These are phyloP conservation scores for Myotis planiceps DNA, from an alignment of 2,797 vertebrate species.

Conservation along the genomic window DNA sequence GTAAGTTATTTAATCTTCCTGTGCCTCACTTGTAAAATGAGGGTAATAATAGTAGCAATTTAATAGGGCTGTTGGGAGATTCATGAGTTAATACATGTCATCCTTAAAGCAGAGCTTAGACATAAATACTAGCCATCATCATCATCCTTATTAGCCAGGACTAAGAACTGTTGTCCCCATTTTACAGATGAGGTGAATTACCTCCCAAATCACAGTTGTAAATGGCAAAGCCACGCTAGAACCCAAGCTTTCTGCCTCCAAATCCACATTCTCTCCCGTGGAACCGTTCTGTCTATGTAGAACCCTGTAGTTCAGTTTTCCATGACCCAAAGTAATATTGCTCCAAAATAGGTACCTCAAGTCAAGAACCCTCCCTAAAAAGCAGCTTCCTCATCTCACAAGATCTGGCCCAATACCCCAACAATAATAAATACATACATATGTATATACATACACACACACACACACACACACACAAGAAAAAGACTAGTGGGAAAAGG, in stretches of 20 bases:
- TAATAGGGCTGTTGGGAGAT: constrained; percentile 9
- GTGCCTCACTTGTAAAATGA: constrained; percentile 36
- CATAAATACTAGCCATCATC: not conserved
- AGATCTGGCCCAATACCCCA: not conserved
- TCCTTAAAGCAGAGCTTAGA: constrained; percentile 33
- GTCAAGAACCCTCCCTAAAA: not conserved
- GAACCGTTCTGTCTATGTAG: not conserved
- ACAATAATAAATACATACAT: not conserved
- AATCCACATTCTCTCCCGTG: not conserved
- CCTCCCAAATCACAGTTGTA: not conserved
- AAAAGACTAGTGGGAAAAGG: not conserved
- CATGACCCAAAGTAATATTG: not conserved
- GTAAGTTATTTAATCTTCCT: constrained; percentile 26
- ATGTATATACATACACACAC: not conserved
- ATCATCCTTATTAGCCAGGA: not conserved
- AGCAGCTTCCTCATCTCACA: not conserved
- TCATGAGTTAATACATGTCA: constrained; percentile 23
- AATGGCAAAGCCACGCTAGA: constrained; percentile 10
- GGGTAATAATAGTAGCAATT: constrained; percentile 1
- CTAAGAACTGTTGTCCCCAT: not conserved
- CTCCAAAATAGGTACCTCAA: constrained; percentile 5
- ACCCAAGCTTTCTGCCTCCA: constrained; percentile 3
- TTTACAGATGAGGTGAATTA: constrained; percentile 30
- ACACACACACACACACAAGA: not conserved
- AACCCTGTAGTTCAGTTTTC: not conserved